Percentiles rank a stretch among this genome's conserved stretches.
Conservation (phyloP, 1,140 invertebrate genomes). For the Papilio dardanus region DNA sequence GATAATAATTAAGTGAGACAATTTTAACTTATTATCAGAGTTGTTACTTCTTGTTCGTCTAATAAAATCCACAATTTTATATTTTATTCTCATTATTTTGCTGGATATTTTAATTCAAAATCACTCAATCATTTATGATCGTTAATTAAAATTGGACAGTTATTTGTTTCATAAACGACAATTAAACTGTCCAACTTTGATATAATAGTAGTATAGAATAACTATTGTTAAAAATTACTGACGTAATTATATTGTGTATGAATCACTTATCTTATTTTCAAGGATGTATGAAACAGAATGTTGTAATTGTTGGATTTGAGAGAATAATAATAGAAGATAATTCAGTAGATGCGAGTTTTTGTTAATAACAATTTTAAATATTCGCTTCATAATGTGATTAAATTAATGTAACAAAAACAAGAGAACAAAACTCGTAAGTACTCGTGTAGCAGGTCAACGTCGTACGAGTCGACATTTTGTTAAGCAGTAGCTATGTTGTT, state of each 20-base stretch:
- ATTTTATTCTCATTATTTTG: not conserved
- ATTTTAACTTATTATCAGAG: not conserved
- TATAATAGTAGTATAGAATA: not conserved
- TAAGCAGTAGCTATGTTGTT: not conserved
- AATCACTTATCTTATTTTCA: not conserved
- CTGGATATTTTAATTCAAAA: not conserved
- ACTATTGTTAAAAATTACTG: too few species aligned
- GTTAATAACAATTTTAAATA: not conserved
- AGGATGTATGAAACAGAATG: not conserved
- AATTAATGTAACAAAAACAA: not conserved
- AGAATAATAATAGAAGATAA: not conserved
- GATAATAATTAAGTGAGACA: too few species aligned
- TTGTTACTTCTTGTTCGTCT: not conserved
- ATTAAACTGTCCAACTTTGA: too few species aligned
- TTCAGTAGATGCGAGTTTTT: not conserved
- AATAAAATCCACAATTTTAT: not conserved
- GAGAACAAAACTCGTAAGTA: not conserved
- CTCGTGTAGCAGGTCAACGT: constrained; percentile 15
- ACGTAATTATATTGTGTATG: too few species aligned
- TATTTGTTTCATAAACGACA: not conserved
- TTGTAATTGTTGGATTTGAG: not conserved
- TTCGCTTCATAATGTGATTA: not conserved
- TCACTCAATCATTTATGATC: not conserved
- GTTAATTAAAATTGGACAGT: not conserved
- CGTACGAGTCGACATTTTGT: not conserved